phyloP scores from a whole-genome alignment of 1,140 invertebrate genomes.

The Drosophila nigrodunni region DNA sequence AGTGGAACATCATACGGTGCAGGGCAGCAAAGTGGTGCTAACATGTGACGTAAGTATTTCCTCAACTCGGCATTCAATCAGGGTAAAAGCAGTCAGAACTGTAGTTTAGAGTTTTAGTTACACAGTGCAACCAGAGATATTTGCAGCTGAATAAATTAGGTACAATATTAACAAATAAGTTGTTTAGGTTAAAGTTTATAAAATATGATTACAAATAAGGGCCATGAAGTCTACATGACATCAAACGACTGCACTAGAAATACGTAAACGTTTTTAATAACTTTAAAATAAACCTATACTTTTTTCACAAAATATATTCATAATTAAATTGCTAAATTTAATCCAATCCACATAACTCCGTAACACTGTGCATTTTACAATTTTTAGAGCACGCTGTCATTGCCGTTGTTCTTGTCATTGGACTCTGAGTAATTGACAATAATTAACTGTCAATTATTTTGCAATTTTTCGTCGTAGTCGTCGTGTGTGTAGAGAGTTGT shows the following conservation, averaged over 20 bases:
- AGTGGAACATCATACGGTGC: constrained; percentile 90
- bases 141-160: not conserved
- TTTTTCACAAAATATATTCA: too few relatives aligned
- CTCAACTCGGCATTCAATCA: constrained; percentile 13
- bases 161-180: not conserved
- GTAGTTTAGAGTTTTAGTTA: not conserved
- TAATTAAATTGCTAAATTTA: not conserved
- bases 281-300: too few relatives aligned
- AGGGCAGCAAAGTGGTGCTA: constrained; percentile 91
- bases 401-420: constrained; percentile 22
- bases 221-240: not conserved
- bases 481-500: constrained; percentile 10
- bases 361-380: constrained; percentile 14
- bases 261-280: not conserved
- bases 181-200: too few relatives aligned
- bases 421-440: constrained; percentile 69
- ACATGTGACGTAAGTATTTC: constrained; percentile 88
- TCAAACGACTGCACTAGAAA: not conserved
- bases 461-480: constrained; percentile 58
- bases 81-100: not conserved
- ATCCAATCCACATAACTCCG: not conserved
- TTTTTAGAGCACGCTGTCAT: constrained; percentile 3
- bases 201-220: too few relatives aligned
- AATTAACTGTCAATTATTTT: constrained; percentile 81
- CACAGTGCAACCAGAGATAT: constrained; percentile 10